These are phyloP conservation scores for Cyanoliseus patagonus DNA, from an alignment of 2,113 vertebrate species.

Conservation along the genomic window DNA sequence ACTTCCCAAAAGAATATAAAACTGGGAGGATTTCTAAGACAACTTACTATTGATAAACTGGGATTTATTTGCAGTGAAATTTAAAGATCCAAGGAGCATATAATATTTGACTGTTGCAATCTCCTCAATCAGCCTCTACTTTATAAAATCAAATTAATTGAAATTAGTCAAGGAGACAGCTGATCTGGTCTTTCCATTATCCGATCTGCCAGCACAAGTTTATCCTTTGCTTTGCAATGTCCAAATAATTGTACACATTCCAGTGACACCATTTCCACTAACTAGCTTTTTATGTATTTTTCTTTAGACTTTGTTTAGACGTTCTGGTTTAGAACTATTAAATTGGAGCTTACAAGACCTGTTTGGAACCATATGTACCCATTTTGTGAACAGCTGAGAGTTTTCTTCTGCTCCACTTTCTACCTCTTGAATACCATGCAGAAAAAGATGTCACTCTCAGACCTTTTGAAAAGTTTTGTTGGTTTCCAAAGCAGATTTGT, in stretches of 20 bases:
- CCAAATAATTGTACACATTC: not conserved
- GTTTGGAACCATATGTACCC: not conserved
- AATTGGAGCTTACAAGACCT: not conserved
- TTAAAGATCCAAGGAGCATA: not conserved
- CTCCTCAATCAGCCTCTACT: not conserved
- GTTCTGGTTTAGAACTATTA: not conserved
- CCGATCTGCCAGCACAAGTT: not conserved
- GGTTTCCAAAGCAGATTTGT: not conserved
- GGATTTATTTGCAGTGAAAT: conserved; percentile 15
- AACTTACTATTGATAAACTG: not conserved
- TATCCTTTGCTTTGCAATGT: not conserved
- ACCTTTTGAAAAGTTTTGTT: not conserved
- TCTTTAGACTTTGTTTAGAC: not conserved
- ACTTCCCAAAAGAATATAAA: not conserved
- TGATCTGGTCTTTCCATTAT: not conserved
- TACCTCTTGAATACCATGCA: not conserved
- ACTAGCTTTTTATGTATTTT: not conserved
- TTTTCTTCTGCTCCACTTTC: not conserved
- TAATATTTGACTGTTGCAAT: not conserved
- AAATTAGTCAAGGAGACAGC: not conserved
- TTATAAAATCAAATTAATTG: not conserved
- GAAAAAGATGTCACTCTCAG: not conserved
- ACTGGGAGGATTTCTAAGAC: not conserved
- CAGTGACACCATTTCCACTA: not conserved
- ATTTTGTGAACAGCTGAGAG: not conserved